Conservation (phyloP, 1,140 invertebrate species). For the Chelonus insularis region DNA sequence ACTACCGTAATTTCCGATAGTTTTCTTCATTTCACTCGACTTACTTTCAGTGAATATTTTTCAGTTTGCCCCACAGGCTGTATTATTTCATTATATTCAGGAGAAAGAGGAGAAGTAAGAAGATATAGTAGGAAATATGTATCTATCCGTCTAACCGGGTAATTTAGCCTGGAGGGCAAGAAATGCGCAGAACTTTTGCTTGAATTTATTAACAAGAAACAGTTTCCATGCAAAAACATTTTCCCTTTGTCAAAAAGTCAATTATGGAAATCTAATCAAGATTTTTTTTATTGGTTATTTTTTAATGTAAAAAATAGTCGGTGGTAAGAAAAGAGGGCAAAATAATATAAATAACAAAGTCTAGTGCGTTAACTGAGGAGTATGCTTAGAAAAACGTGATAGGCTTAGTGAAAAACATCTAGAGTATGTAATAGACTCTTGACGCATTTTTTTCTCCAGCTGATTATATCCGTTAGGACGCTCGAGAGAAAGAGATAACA, state of each 20-base stretch:
- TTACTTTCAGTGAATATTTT: constrained; percentile 13
- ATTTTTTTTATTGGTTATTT: neutral
- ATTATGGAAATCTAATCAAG: neutral
- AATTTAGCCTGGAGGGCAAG: constrained; percentile 23
- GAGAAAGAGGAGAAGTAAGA: neutral
- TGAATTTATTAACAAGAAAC: constrained; percentile 24
- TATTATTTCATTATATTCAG: constrained; percentile 15
- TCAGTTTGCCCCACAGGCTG: constrained; percentile 8
- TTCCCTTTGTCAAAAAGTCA: neutral
- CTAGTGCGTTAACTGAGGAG: too few species aligned
- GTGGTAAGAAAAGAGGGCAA: neutral
- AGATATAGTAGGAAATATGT: constrained; percentile 5
- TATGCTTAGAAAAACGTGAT: too few species aligned
- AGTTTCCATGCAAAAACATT: constrained; percentile 7
- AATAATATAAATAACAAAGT: too few species aligned
- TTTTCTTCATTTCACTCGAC: neutral
- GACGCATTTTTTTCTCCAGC: constrained; percentile 13
- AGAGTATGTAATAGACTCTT: constrained; percentile 22
- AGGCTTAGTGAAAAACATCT: too few species aligned
- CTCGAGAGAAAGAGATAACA: constrained; percentile 30
- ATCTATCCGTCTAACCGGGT: constrained; percentile 25
- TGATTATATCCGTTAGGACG: constrained; percentile 13
- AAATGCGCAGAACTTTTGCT: constrained; percentile 13
- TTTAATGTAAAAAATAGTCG: neutral
- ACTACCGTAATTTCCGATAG: neutral